A percentile compares a stretch with the other conserved stretches of the same genome.
Evolutionary conservation across 2,113 vertebrate species (phyloP).

Genomic region (Felis chaus): DNA sequence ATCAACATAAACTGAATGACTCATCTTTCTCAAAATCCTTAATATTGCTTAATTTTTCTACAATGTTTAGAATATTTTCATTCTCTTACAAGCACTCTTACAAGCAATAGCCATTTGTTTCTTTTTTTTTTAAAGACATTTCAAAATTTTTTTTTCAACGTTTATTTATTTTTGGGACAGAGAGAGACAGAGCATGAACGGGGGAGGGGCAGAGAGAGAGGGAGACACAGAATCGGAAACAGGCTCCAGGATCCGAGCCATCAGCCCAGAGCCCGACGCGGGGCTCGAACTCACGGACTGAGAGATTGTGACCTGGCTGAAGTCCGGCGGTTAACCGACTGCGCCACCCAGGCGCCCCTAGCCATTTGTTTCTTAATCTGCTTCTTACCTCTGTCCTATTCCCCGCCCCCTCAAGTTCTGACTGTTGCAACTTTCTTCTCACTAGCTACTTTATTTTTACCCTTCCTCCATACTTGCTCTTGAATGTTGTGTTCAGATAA

Average conservation of each 20-base stretch:
- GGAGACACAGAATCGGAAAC: too few relatives aligned
- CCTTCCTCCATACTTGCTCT: neutral
- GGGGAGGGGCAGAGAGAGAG: too few relatives aligned
- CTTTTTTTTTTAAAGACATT: too few relatives aligned
- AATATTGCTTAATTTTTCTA: constrained; percentile 14
- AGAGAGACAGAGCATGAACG: too few relatives aligned
- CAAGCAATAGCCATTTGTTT: constrained; percentile 17
- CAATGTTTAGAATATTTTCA: constrained; percentile 14
- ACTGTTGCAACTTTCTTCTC: neutral
- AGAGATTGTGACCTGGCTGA: too few relatives aligned
- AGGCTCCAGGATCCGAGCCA: too few relatives aligned
- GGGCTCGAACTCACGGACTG: too few relatives aligned
- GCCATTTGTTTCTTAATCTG: constrained; percentile 35
- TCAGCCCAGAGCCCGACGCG: too few relatives aligned
- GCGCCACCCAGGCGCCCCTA: too few relatives aligned
- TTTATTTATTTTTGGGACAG: too few relatives aligned
- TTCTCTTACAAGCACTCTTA: constrained; percentile 4
- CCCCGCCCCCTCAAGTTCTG: neutral
- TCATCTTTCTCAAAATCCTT: constrained; percentile 18
- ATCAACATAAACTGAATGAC: neutral
- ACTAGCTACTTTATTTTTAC: neutral
- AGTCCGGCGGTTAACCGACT: too few relatives aligned
- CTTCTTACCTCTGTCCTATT: neutral
- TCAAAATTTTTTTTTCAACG: too few relatives aligned
- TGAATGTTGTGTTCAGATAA: neutral